Percentiles rank a stretch among this genome's conserved stretches.
Conservation (phyloP, 2,797 vertebrate genomes). For the Lepilemur septentrionalis region DNA sequence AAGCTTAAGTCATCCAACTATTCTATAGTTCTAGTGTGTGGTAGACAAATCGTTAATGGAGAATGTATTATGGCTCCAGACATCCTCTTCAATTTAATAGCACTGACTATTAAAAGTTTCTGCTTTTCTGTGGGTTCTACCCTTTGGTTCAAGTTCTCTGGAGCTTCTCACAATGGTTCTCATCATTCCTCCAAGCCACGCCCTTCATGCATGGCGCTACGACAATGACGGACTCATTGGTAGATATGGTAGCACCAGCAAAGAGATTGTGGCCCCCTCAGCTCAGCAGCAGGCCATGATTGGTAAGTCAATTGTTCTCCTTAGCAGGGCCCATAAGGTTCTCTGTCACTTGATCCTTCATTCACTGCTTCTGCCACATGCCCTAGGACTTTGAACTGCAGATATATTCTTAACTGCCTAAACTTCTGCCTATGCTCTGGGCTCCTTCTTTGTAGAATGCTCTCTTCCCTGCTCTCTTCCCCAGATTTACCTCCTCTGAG, state of each 20-base stretch:
- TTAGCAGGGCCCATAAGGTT: background rate
- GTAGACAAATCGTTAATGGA: background rate
- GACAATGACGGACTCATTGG: background rate
- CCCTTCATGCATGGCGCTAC: background rate
- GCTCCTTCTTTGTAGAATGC: background rate
- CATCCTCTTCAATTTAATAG: background rate
- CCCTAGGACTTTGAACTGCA: background rate
- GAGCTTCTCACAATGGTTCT: background rate
- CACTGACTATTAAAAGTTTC: background rate
- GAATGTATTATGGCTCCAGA: background rate
- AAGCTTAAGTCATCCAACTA: background rate
- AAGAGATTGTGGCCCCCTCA: background rate
- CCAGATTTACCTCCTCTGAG: background rate
- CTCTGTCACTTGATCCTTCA: background rate
- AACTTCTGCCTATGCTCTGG: background rate
- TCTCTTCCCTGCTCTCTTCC: background rate
- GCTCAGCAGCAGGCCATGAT: background rate
- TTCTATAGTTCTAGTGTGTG: background rate
- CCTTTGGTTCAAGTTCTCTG: background rate
- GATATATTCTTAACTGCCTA: background rate
- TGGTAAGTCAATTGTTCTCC: background rate
- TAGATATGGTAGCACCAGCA: background rate
- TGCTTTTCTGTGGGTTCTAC: background rate
- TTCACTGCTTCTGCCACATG: background rate
- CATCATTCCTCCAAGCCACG: background rate